Percentiles rank a stretch among this genome's conserved stretches.
phyloP scores from a whole-genome alignment of 2,888 invertebrate genomes.

The Caradrina kadenii region DNA sequence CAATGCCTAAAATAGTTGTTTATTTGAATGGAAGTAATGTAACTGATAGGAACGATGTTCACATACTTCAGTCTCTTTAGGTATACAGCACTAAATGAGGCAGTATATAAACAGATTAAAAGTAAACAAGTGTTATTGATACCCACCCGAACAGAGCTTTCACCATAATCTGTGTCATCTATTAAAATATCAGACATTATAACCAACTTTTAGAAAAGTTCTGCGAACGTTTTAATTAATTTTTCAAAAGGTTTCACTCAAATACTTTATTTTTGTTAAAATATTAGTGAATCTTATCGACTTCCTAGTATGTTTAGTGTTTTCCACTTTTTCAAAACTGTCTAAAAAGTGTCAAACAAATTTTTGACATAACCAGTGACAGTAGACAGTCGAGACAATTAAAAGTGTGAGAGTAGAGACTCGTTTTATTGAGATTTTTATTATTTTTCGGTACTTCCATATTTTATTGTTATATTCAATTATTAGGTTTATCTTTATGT shows the following conservation, averaged over 20 bases:
- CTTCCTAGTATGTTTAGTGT: neutral
- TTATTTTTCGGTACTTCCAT: too few relatives aligned
- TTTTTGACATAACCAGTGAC: too few relatives aligned
- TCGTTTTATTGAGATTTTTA: too few relatives aligned
- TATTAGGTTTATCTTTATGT: too few relatives aligned
- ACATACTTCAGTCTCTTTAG: neutral
- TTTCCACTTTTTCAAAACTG: neutral
- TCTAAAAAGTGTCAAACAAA: neutral
- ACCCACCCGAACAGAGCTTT: slow-evolving; percentile 58
- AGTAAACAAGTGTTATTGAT: slow-evolving; percentile 10
- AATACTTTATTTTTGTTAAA: neutral
- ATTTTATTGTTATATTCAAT: too few relatives aligned
- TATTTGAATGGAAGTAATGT: slow-evolving; percentile 2
- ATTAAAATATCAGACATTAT: slow-evolving; percentile 57
- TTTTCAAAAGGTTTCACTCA: neutral
- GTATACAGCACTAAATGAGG: neutral
- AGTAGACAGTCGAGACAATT: too few relatives aligned
- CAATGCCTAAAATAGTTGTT: neutral
- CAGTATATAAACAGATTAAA: neutral
- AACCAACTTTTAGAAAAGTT: neutral
- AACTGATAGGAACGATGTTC: neutral
- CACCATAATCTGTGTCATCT: slow-evolving; percentile 55
- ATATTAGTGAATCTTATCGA: too few relatives aligned
- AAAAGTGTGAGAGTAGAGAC: too few relatives aligned
- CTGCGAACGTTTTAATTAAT: neutral